Base-by-base conservation (phyloP, 2,888 invertebrate genomes). In the Rotaria macrura region DNA sequence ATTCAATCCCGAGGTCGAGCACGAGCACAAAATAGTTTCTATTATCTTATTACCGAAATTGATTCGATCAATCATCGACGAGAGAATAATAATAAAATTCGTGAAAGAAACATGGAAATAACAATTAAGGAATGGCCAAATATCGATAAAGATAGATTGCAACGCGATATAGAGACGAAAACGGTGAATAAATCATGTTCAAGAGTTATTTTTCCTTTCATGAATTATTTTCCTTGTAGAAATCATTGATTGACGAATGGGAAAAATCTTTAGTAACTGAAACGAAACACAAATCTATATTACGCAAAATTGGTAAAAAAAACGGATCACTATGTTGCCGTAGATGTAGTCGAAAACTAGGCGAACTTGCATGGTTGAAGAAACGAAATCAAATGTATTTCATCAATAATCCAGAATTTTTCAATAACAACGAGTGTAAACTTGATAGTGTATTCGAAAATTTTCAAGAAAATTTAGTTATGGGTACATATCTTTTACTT, bases 1-100 rank as follows among this genome's bases (percentile, higher is more conserved):
- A n/a, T 79, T n/a, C 79, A 79, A 43, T 40, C 79, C 43, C 79
- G 79, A 23, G 87, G 87, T 38, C 84, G 87, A 29, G 87, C 87
- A 3, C 38, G 87, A 38, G 87, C 87, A 34, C 85, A 86, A 79
- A 74, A 86, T 47, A 87, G 87, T 54, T 85, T 85, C 38, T 86
- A 85, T 52, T 87, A 86, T 65, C 85, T 87, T 1, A 86, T 87
- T 25, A 79, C 79, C n/a, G 43, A 40, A 79, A 1, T 43, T 0
- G 79, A 65, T 2, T 65, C 65, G 1, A 29, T 20, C 38, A 65
- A 65, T 29, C 79, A 79, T 79, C 9, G 5, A 4, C 40, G 43
- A 79, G 79, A 79, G 9, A 43, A 43, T n/a, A 43, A 43, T 2
- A 79, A 79, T 43, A 40, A 43, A 43, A n/a, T n/a, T n/a, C 79